Percentiles rank a stretch among this genome's conserved stretches.
phyloP scores from a whole-genome alignment of 2,113 vertebrate genomes.

The Rhea pennata region DNA sequence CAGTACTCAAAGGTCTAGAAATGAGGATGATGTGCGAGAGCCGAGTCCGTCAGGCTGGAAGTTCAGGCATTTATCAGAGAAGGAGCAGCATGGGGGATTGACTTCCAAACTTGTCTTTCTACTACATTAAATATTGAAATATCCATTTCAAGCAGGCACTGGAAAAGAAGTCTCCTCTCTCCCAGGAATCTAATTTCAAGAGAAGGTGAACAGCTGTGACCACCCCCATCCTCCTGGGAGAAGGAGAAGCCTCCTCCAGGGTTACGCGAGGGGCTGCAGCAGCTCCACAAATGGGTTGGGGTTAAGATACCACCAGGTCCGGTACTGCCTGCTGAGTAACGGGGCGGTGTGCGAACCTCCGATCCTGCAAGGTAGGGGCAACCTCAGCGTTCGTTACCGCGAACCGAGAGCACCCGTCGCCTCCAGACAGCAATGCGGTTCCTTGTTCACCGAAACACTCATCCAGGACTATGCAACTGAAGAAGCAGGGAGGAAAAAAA shows the following conservation, averaged over 20 bases:
- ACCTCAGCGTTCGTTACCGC: not conserved
- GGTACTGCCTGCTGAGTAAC: not conserved
- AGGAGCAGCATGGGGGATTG: not conserved
- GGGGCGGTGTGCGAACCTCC: not conserved
- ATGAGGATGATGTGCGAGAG: not conserved
- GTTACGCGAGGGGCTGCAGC: not conserved
- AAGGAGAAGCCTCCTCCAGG: not conserved
- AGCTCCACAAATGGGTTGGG: not conserved
- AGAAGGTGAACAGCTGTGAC: not conserved
- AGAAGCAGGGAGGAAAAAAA: not conserved
- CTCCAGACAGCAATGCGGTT: not conserved
- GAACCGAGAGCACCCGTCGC: not conserved
- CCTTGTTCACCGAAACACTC: not conserved
- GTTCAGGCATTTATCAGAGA: not conserved
- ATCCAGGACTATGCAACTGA: not conserved
- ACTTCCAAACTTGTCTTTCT: not conserved
- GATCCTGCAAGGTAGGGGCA: not conserved
- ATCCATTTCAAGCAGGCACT: not conserved
- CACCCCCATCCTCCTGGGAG: not conserved
- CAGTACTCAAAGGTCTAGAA: not conserved
- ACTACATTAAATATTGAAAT: not conserved
- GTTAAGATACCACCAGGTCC: not conserved
- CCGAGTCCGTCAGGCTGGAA: not conserved
- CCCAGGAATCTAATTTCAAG: not conserved
- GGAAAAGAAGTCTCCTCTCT: not conserved